phyloP scores from a whole-genome alignment of 1,140 invertebrate species.

The Drosophila baimaii region DNA sequence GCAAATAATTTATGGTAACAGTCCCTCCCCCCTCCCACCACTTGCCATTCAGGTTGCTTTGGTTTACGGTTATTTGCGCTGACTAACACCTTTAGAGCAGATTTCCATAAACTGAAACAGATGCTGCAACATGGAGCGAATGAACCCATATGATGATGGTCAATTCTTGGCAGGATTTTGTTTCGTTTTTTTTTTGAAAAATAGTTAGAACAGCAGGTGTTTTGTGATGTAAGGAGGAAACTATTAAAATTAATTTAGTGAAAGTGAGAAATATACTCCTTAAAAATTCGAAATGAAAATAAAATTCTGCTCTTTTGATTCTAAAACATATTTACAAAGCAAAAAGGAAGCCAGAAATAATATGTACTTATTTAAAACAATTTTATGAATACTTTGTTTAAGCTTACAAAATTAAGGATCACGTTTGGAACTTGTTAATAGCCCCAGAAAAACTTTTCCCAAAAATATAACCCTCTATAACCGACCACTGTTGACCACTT shows the following conservation, averaged over 20 bases:
- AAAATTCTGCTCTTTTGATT: too few relatives aligned
- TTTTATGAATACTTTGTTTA: background rate
- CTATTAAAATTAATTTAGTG: too few relatives aligned
- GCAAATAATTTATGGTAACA: constrained; percentile 71
- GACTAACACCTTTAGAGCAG: constrained; percentile 58
- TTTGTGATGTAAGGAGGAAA: background rate
- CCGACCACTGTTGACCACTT: constrained; percentile 7
- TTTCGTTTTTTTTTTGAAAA: background rate
- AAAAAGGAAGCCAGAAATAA: background rate
- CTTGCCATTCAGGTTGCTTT: constrained; percentile 30
- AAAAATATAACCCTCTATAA: constrained; percentile 5
- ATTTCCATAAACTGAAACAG: constrained; percentile 44
- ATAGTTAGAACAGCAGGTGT: background rate
- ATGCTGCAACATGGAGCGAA: constrained; percentile 30
- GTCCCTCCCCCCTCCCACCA: background rate
- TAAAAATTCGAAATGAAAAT: background rate
- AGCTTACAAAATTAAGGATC: constrained; percentile 1
- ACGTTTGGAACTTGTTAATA: background rate
- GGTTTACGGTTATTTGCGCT: constrained; percentile 59
- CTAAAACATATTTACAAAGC: background rate
- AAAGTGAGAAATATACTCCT: background rate
- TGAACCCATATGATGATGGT: constrained; percentile 9
- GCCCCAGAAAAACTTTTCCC: background rate
- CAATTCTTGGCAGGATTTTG: constrained; percentile 17
- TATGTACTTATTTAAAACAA: background rate